Evolutionary conservation across 2,888 invertebrate species (phyloP).

Genomic region (Pollenia labialis): DNA sequence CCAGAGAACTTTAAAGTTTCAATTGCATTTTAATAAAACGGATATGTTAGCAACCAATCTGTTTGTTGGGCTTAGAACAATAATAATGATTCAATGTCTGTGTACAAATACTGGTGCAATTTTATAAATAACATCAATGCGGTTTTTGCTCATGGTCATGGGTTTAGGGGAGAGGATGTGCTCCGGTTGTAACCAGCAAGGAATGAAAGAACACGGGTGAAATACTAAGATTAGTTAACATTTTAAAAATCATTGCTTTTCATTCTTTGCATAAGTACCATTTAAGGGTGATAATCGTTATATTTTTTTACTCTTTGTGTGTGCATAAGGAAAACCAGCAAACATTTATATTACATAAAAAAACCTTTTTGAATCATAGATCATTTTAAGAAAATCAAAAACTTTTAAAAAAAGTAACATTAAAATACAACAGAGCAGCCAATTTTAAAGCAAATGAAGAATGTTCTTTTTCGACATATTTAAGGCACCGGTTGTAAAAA

Average conservation of each 20-base stretch:
- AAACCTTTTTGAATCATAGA: no score
- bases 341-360: neutral
- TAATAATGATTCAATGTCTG: neutral
- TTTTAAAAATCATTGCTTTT: slow-evolving; percentile 61
- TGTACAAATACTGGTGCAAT: slow-evolving; percentile 11
- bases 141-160: slow-evolving; percentile 51
- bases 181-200: neutral
- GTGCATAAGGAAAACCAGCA: slow-evolving; percentile 12
- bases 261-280: slow-evolving; percentile 82
- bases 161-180: slow-evolving; percentile 14
- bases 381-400: no score
- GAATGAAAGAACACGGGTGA: neutral
- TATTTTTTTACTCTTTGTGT: slow-evolving; percentile 67
- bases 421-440: no score
- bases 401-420: no score
- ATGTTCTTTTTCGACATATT: no score
- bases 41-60: neutral
- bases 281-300: slow-evolving; percentile 84
- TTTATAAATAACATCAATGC: slow-evolving; percentile 32
- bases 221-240: slow-evolving; percentile 46
- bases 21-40: no score
- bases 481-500: no score
- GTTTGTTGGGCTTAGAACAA: neutral
- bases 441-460: no score
- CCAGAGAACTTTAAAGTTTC: neutral